phyloP scores from a whole-genome alignment of 2,113 vertebrate species.

The Dromaius novaehollandiae region DNA sequence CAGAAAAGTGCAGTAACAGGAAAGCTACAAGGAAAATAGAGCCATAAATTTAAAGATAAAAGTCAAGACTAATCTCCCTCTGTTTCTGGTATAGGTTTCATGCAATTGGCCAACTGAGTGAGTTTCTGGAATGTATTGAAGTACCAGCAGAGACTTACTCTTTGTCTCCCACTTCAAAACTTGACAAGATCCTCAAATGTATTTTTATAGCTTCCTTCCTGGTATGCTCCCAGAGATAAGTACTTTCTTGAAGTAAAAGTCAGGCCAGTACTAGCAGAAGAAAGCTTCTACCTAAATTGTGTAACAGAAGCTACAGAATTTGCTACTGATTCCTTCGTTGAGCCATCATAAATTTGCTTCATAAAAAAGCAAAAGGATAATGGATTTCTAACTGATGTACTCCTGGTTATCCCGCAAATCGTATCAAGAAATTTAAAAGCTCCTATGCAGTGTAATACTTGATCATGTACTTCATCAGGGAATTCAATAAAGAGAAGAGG shows the following conservation, averaged over 20 bases:
- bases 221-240: slow-evolving; percentile 36
- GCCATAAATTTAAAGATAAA: background rate
- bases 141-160: background rate
- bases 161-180: background rate
- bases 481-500: background rate
- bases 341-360: background rate
- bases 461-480: background rate
- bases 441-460: background rate
- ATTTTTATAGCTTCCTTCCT: slow-evolving; percentile 51
- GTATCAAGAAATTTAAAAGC: background rate
- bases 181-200: slow-evolving; percentile 13
- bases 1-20: background rate
- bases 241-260: slow-evolving; percentile 4
- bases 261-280: background rate
- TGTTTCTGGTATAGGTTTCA: background rate
- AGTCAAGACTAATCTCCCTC: background rate
- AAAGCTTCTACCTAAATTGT: background rate
- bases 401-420: background rate
- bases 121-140: background rate
- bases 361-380: background rate
- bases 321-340: background rate
- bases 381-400: background rate
- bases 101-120: background rate
- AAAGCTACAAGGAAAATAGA: background rate
- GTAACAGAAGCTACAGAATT: background rate